Evolutionary conservation across 2,797 vertebrate genomes (phyloP).

Genomic region (Phalloptychus januarius): DNA sequence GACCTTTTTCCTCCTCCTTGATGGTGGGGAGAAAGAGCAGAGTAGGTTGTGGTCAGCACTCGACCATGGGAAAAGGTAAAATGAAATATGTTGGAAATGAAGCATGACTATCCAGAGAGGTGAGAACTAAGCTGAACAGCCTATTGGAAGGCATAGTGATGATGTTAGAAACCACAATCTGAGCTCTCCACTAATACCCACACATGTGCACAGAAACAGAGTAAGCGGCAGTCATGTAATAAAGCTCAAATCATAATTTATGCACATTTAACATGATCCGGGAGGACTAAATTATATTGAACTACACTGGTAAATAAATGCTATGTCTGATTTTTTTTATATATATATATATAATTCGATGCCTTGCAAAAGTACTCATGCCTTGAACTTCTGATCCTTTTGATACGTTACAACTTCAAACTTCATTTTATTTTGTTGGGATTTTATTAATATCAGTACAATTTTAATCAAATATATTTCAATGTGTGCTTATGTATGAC

Average conservation of each 20-base stretch:
- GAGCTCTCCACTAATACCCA: slow-evolving; percentile 22
- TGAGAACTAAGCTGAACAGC: slow-evolving; percentile 57
- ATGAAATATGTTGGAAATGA: slow-evolving; percentile 38
- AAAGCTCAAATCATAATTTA: background rate
- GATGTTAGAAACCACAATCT: slow-evolving; percentile 50
- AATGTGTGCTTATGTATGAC: background rate
- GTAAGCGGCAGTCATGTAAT: background rate
- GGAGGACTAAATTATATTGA: background rate
- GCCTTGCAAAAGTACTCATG: too few relatives aligned
- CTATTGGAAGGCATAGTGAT: slow-evolving; percentile 40
- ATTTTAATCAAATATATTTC: background rate
- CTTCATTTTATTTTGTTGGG: too few relatives aligned
- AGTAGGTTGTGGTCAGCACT: slow-evolving; percentile 50
- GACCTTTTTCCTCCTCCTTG: slow-evolving; percentile 41
- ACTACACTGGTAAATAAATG: background rate
- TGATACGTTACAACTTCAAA: too few relatives aligned
- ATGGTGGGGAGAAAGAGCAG: slow-evolving; percentile 6
- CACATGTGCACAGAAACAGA: background rate
- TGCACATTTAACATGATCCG: background rate
- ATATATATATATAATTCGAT: too few relatives aligned
- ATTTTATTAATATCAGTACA: background rate
- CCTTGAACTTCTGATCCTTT: too few relatives aligned
- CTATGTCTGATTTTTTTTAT: background rate
- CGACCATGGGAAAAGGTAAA: slow-evolving; percentile 54
- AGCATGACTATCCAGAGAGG: slow-evolving; percentile 44